Conservation (phyloP, 2,888 invertebrate genomes). For the Eledona agricola region DNA sequence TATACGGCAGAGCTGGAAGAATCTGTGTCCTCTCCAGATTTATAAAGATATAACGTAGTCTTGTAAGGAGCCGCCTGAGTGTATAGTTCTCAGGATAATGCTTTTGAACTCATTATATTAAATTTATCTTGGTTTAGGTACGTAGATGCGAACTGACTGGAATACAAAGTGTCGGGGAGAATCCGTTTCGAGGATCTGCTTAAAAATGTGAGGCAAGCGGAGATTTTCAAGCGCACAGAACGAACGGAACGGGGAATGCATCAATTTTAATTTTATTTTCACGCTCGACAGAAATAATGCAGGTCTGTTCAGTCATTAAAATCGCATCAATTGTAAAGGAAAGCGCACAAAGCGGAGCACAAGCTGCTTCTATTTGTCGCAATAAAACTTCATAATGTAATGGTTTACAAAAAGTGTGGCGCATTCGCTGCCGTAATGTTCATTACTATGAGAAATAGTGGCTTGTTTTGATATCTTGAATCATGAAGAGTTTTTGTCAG, state of each 20-base stretch:
- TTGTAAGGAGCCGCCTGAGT: constrained; percentile 50
- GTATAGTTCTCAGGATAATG: constrained; percentile 48
- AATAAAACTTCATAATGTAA: constrained; percentile 34
- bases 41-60: constrained; percentile 52
- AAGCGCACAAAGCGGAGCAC: constrained; percentile 18
- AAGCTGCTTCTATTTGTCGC: constrained; percentile 28
- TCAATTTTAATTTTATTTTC: constrained; percentile 12
- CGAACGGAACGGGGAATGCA: constrained; percentile 6
- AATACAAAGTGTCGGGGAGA: constrained; percentile 42
- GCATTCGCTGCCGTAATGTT: constrained; percentile 40
- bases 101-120: constrained; percentile 55
- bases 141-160: constrained; percentile 51
- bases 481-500: constrained; percentile 39
- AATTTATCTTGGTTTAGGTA: constrained; percentile 52
- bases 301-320: constrained; percentile 28
- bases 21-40: constrained; percentile 40
- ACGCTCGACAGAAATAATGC: constrained; percentile 6
- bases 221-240: background rate
- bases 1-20: constrained; percentile 9
- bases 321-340: constrained; percentile 27
- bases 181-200: constrained; percentile 26
- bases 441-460: constrained; percentile 46
- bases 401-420: constrained; percentile 37
- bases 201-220: constrained; percentile 19
- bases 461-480: constrained; percentile 44